Conservation (phyloP, 2,888 invertebrate genomes). For the Brenthis hecate region DNA sequence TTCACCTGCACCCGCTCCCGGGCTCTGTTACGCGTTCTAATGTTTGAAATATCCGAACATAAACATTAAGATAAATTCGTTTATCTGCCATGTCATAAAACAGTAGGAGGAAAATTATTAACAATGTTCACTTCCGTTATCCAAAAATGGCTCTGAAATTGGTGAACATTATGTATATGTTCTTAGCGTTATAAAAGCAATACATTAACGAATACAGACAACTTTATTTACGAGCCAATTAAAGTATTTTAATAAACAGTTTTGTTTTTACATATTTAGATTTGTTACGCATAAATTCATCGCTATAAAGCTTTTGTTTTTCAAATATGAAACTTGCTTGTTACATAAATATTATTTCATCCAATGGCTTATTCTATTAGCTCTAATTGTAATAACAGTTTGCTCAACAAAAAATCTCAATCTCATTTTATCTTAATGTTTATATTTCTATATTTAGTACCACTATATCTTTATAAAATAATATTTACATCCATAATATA, state of each 20-base stretch:
- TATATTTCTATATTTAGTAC: constrained; percentile 4
- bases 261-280: constrained; percentile 15
- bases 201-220: constrained; percentile 2
- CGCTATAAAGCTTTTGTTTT: constrained; percentile 7
- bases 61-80: constrained; percentile 29
- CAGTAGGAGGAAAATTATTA: constrained; percentile 34
- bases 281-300: constrained; percentile 9
- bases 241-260: constrained; percentile 13
- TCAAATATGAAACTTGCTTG: background rate
- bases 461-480: constrained; percentile 2
- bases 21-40: constrained; percentile 38
- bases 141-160: constrained; percentile 20
- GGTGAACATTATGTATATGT: constrained; percentile 7
- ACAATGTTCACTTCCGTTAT: constrained; percentile 29
- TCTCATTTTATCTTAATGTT: background rate
- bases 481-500: constrained; percentile 2
- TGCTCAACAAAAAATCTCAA: background rate
- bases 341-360: background rate
- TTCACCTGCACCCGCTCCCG: constrained; percentile 57
- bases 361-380: background rate
- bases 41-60: constrained; percentile 37
- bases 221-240: constrained; percentile 20
- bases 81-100: constrained; percentile 38
- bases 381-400: background rate
- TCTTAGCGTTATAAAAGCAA: constrained; percentile 7